A percentile compares a stretch with the other conserved stretches of the same genome.
Conservation (phyloP, 2,113 vertebrate genomes). For the Australoheros scitulus region DNA sequence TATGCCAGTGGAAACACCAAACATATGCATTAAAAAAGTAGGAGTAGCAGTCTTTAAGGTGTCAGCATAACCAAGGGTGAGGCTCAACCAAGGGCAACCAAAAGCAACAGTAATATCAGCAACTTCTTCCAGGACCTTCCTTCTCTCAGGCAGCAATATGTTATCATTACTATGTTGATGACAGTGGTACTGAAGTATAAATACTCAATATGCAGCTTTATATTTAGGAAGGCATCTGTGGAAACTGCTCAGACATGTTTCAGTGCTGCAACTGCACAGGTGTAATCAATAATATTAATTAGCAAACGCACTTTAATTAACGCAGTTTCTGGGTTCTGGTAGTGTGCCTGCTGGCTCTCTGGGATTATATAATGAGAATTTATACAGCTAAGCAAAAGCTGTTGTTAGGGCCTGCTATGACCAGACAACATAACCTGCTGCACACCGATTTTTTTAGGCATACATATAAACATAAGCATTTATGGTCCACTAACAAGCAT, state of each 20-base stretch:
- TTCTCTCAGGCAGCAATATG: too few species aligned
- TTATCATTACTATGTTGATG: neutral
- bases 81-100: too few species aligned
- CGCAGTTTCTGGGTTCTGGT: neutral
- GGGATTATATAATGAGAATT: neutral
- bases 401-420: neutral
- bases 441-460: neutral
- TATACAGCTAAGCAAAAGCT: neutral
- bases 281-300: constrained; percentile 11
- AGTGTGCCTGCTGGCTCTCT: neutral
- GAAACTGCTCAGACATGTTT: neutral
- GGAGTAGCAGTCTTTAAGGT: neutral
- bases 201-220: neutral
- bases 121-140: too few species aligned
- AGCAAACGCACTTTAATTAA: neutral
- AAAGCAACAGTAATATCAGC: too few species aligned
- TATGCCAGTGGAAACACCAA: neutral
- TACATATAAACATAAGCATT: neutral
- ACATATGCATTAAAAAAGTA: neutral
- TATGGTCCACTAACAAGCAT: neutral
- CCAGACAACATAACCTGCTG: neutral
- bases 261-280: neutral
- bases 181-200: neutral
- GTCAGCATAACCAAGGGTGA: neutral
- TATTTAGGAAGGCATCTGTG: neutral